Conservation (phyloP, 2,888 invertebrate species). For the Aromia moschata region DNA sequence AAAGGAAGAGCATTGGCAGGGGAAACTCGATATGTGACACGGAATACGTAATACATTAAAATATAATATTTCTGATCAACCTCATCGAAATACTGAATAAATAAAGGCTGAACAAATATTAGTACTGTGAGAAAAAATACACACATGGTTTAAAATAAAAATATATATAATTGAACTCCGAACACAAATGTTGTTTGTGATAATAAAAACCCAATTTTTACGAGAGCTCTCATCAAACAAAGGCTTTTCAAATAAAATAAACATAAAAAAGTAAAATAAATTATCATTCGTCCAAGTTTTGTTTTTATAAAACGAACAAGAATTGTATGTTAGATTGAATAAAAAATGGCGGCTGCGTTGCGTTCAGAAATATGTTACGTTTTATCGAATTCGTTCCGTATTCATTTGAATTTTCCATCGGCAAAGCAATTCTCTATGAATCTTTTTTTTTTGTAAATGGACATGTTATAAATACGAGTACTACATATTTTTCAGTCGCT, state of each 20-base stretch:
- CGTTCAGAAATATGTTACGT: constrained; percentile 51
- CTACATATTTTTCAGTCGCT: too few species aligned
- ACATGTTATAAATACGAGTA: constrained; percentile 37
- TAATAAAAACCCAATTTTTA: constrained; percentile 64
- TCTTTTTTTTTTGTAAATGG: constrained; percentile 35
- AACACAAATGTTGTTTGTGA: constrained; percentile 62
- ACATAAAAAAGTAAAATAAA: constrained; percentile 60
- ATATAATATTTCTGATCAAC: constrained; percentile 31
- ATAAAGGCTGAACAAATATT: constrained; percentile 59
- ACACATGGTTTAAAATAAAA: constrained; percentile 57
- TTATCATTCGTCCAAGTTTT: constrained; percentile 58
- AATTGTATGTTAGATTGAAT: constrained; percentile 53
- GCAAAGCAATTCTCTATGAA: constrained; percentile 42
- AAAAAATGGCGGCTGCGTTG: constrained; percentile 50
- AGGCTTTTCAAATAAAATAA: constrained; percentile 57
- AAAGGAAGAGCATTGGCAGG: constrained; percentile 8
- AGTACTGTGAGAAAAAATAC: constrained; percentile 56
- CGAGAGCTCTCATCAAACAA: constrained; percentile 60
- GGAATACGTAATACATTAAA: constrained; percentile 24
- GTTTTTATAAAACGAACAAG: constrained; percentile 57
- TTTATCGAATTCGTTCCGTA: constrained; percentile 52
- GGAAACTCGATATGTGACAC: constrained; percentile 20
- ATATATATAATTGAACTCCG: constrained; percentile 61
- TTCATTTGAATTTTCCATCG: constrained; percentile 45
- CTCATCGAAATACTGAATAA: constrained; percentile 51